Conservation (phyloP, 2,888 invertebrate species). For the Glaucopsyche alexis region DNA sequence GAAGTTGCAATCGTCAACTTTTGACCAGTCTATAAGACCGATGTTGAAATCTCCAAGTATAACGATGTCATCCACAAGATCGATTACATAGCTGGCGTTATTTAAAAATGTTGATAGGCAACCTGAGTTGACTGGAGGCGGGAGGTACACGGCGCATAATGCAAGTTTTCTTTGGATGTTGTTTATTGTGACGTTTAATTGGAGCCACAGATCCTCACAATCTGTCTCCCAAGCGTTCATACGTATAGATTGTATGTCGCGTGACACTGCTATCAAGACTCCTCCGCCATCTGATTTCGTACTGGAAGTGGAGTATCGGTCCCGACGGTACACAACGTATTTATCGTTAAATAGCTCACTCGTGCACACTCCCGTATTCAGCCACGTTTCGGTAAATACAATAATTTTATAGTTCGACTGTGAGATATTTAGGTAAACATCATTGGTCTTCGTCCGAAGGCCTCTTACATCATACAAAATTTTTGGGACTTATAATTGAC, state of each 20-base stretch:
- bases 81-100: slow-evolving; percentile 28
- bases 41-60: too few relatives aligned
- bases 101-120: slow-evolving; percentile 35
- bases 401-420: too few relatives aligned
- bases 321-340: slow-evolving; percentile 1
- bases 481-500: too few relatives aligned
- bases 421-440: too few relatives aligned
- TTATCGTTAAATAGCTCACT: neutral
- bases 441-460: too few relatives aligned
- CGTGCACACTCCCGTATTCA: slow-evolving; percentile 12
- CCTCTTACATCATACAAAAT: too few relatives aligned
- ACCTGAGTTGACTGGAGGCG: slow-evolving; percentile 15
- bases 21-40: too few relatives aligned
- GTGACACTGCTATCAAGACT: too few relatives aligned
- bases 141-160: slow-evolving; percentile 36
- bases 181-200: slow-evolving; percentile 27
- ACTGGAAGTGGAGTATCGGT: neutral
- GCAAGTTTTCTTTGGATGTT: slow-evolving; percentile 27
- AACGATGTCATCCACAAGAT: slow-evolving; percentile 33
- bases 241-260: slow-evolving; percentile 27
- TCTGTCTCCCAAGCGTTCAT: slow-evolving; percentile 29
- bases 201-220: slow-evolving; percentile 33
- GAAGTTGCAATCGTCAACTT: slow-evolving; percentile 22
- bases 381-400: too few relatives aligned
- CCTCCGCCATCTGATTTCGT: slow-evolving; percentile 34